Evolutionary conservation across 2,888 invertebrate genomes (phyloP), one percentile per base, ranked within the genome.

Genomic region (Trisateles emortualis): DNA sequence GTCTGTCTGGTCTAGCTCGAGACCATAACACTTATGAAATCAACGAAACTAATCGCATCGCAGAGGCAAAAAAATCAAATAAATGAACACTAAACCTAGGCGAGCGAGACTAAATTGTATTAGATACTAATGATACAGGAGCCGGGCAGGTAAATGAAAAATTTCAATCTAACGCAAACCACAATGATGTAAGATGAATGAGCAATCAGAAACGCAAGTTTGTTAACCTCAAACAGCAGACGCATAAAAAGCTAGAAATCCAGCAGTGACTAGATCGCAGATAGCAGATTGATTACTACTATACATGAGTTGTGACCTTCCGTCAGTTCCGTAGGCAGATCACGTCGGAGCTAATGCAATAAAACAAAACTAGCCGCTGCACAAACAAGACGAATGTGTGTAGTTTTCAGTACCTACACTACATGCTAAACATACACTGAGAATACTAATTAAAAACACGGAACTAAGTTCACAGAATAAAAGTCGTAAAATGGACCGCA

Each of bases 161-260:
- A 74, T 76, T 79, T 77, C 68, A 79, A 81, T 79, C 74, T 69
- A 69, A 73, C 76, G 68, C 47, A 87, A 90, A 88, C 86, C 87
- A 83, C 88, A 88, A 88, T 90, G 91, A 88, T 90, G 88, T 88
- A 91, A 91, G 89, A 88, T 82, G 90, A 88, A 91, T 90, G 87
- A 91, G 87, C 91, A 89, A 91, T 91, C 91, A 88, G 83, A 83
- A 69, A 83, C 78, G 67, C 74, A 83, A 88, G 92, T 90, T 90
- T 85, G 81, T 90, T 89, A 82, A 92, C 91, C 92, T 78, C 83
- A 72, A 68, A 78, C 81, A 79, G 82, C 87, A 91, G 91, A 91
- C 91, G 86, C 86, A 91, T 90, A 92, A 92, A 92, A 92, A 92
- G 86, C 87, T 82, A 89, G 79, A 90, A 86, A 87, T 88, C 81